Evolutionary conservation across 2,888 invertebrate species (phyloP), one percentile per base, ranked within the genome.

Genomic region (Spodoptera littoralis): DNA sequence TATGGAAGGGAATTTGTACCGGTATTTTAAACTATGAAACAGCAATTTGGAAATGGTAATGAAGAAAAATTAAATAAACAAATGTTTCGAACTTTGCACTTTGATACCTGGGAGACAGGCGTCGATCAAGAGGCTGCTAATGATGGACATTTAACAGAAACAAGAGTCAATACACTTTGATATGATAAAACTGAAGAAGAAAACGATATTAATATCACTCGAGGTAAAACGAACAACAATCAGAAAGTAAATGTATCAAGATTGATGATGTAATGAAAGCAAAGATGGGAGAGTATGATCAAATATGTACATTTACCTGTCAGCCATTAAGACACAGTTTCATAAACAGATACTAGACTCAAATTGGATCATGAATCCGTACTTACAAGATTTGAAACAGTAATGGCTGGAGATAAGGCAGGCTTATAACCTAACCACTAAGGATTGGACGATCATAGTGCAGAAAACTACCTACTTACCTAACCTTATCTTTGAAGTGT

Each of bases 401-500:
- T 53, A 62, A 68, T 72, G 53, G 9, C 54, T 51, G 44, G 4
- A 57, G 80, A 79, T 77, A 77, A 79, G 63, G 63, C 52, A 50
- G 59, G 66, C 71, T 74, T 48, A 66, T 54, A 53, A 76, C 27
- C 57, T 60, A 60, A 72, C 56, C 60, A 53, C 43, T 56, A 62
- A 51, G 50, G 56, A 76, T 55, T 57, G 63, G 57, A 70, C 58
- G 69, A 61, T 51, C 65, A 62, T 30, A 76, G 42, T 54, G 48
- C 51, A 65, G 58, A 64, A 65, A 73, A 77, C 70, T 62, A 73
- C 30, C 67, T 60, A 73, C 30, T 44, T 54, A 63, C 58, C 43
- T 62, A 56, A 57, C 77, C 70, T 77, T 79, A 77, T 79, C 77
- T 79, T 57, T 73, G 42, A 68, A 77, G 77, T 76, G 60, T 76